Conservation (phyloP, 2,888 invertebrate genomes). For the Temnothorax ravouxi region DNA sequence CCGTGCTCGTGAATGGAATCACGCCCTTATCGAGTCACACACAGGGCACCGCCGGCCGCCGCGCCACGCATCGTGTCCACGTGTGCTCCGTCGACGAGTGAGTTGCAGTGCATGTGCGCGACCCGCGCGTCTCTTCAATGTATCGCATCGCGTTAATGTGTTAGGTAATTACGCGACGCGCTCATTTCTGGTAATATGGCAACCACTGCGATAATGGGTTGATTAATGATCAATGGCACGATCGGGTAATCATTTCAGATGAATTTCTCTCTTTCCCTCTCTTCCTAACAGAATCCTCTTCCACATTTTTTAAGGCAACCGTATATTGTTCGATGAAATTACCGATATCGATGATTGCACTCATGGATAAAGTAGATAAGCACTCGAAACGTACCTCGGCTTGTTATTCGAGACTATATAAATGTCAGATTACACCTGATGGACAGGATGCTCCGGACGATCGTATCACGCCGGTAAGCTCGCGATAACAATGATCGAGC, state of each 20-base stretch:
- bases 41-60: conserved; percentile 36
- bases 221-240: conserved; percentile 68
- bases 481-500: conserved; percentile 71
- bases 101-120: not conserved
- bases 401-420: conserved; percentile 64
- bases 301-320: not conserved
- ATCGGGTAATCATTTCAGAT: not conserved
- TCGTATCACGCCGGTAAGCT: conserved; percentile 63
- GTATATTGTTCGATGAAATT: not conserved
- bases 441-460: conserved; percentile 60
- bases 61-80: conserved; percentile 11
- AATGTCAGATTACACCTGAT: conserved; percentile 69
- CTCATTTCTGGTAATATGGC: conserved; percentile 59
- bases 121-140: not conserved
- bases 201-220: conserved; percentile 50
- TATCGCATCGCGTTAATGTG: conserved; percentile 23
- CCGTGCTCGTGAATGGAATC: conserved; percentile 67
- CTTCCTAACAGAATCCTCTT: not conserved
- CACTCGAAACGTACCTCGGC: conserved; percentile 14
- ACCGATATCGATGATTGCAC: conserved; percentile 29
- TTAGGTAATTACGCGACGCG: conserved; percentile 62
- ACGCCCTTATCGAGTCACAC: conserved; percentile 69
- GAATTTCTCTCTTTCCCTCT: not conserved
- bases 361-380: not conserved
- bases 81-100: conserved; percentile 45